Evolutionary conservation across 2,113 vertebrate genomes (phyloP).

Genomic region (Oreochromis niloticus): DNA sequence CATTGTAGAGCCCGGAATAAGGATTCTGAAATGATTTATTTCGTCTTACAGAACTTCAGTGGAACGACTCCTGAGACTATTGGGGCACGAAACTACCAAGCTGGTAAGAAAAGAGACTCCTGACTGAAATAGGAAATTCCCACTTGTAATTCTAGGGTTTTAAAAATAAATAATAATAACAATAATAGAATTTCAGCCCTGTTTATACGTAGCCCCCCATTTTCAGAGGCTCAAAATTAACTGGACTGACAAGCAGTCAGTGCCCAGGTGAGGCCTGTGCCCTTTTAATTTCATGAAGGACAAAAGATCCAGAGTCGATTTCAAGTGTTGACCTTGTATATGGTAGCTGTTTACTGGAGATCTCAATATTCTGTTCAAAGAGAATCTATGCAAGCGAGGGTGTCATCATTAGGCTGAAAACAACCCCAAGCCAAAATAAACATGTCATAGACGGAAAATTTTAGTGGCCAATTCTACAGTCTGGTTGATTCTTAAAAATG

Average conservation of each 20-base stretch:
- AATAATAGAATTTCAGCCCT: not conserved
- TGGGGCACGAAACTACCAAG: constrained; percentile 89
- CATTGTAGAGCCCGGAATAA: not conserved
- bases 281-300: not conserved
- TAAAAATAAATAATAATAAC: not conserved
- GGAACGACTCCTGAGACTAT: constrained; percentile 87
- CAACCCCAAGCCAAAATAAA: not conserved
- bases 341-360: not conserved
- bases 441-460: not conserved
- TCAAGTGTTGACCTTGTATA: not conserved
- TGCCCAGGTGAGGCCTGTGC: not conserved
- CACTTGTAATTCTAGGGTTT: not conserved
- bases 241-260: not conserved
- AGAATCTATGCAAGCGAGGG: not conserved
- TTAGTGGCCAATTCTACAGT: not conserved
- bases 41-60: constrained; percentile 75
- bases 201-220: not conserved
- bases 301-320: not conserved
- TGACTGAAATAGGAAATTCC: not conserved
- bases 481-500: not conserved
- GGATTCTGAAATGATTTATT: not conserved
- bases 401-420: not conserved
- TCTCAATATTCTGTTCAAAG: not conserved
- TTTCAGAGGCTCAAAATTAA: not conserved
- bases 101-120: constrained; percentile 72